These are phyloP conservation scores for Stramonita haemastoma DNA, from an alignment of 2,888 invertebrate genomes.

Conservation along the genomic window DNA sequence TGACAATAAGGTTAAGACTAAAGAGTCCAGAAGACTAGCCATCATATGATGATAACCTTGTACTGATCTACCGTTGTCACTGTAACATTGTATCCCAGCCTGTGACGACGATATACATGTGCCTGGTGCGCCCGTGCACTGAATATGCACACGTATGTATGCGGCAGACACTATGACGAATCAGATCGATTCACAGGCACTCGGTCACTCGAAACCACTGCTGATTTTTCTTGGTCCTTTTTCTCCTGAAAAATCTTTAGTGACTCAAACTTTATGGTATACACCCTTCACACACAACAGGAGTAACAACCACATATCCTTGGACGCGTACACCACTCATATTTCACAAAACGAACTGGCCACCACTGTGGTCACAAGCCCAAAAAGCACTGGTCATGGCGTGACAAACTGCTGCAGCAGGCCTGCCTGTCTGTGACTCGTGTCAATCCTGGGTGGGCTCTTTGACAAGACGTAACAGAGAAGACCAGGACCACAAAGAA, in stretches of 20 bases:
- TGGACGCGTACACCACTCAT: background rate
- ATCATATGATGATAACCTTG: background rate
- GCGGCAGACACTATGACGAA: background rate
- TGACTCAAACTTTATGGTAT: background rate
- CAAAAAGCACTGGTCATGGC: background rate
- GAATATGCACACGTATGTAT: background rate
- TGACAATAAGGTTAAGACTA: background rate
- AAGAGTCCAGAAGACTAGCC: background rate
- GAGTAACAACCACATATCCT: background rate
- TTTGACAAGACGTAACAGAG: background rate
- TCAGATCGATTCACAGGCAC: conserved; percentile 13
- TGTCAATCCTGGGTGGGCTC: conserved; percentile 2
- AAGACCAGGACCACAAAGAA: background rate
- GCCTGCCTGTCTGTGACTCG: background rate
- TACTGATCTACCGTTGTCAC: background rate
- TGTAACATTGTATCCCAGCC: no score
- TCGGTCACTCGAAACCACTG: background rate
- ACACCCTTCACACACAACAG: background rate
- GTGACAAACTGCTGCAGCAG: background rate
- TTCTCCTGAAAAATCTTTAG: no score
- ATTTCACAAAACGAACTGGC: background rate
- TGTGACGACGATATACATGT: background rate
- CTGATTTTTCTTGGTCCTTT: background rate
- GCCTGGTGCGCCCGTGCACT: background rate
- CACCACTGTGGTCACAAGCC: background rate